These are phyloP conservation scores for Nymphalis io DNA, from an alignment of 1,140 invertebrate species.

Conservation along the genomic window DNA sequence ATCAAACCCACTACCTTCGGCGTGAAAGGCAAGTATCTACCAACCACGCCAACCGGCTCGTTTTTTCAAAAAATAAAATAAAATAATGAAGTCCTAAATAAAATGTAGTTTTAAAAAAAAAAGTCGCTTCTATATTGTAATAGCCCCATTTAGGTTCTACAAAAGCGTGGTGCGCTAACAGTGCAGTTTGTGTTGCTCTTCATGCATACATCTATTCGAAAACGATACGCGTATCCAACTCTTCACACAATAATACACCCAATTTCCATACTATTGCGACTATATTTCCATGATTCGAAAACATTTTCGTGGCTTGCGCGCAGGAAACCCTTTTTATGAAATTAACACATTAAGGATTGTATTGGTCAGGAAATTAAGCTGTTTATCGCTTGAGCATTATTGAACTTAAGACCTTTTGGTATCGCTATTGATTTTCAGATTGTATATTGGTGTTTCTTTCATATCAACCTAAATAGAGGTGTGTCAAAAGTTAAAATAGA, in stretches of 20 bases:
- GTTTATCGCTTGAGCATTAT: background rate
- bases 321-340: slow-evolving; percentile 19
- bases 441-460: slow-evolving; percentile 56
- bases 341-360: slow-evolving; percentile 22
- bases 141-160: slow-evolving; percentile 59
- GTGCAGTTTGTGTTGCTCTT: slow-evolving; percentile 68
- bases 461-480: slow-evolving; percentile 44
- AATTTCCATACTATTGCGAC: slow-evolving; percentile 47
- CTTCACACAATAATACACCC: slow-evolving; percentile 53
- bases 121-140: slow-evolving; percentile 50
- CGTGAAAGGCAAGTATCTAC: too few species aligned
- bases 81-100: background rate
- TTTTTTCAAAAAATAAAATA: too few species aligned
- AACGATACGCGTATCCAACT: slow-evolving; percentile 47
- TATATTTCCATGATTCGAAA: slow-evolving; percentile 45
- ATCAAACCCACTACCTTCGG: too few species aligned
- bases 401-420: slow-evolving; percentile 44
- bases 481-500: slow-evolving; percentile 29
- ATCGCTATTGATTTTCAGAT: slow-evolving; percentile 60
- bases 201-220: slow-evolving; percentile 69
- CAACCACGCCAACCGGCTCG: too few species aligned
- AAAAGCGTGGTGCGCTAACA: slow-evolving; percentile 74
- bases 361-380: background rate
- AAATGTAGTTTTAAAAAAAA: background rate
- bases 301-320: slow-evolving; percentile 42